Evolutionary conservation across 2,797 vertebrate genomes (phyloP).

Genomic region (Gouania willdenowi): DNA sequence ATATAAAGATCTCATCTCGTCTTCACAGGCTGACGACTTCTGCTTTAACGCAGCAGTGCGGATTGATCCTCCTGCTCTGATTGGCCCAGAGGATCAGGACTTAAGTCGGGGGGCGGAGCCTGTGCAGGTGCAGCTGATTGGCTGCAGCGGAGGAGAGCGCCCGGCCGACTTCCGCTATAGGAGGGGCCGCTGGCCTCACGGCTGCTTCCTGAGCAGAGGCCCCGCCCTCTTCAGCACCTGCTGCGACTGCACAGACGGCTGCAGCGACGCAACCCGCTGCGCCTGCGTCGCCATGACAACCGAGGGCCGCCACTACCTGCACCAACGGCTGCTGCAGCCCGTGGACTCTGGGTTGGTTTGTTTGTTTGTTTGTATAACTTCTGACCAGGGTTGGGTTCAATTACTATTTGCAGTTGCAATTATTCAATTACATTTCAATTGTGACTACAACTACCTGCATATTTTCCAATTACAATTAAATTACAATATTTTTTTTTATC

Average conservation of each 20-base stretch:
- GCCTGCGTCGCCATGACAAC: conserved; percentile 76
- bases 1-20: neutral
- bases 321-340: conserved; percentile 77
- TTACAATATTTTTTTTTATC: too few species aligned
- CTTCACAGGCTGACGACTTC: conserved; percentile 80
- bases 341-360: conserved; percentile 81
- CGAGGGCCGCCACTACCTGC: conserved; percentile 64
- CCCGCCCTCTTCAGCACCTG: conserved; percentile 71
- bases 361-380: too few species aligned
- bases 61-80: conserved; percentile 46
- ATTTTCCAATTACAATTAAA: too few species aligned
- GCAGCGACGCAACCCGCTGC: conserved; percentile 75
- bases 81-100: conserved; percentile 70
- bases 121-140: conserved; percentile 81
- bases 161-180: conserved; percentile 86
- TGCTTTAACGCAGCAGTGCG: conserved; percentile 82
- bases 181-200: conserved; percentile 84
- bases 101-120: conserved; percentile 84
- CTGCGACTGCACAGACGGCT: conserved; percentile 87
- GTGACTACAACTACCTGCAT: too few species aligned
- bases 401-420: too few species aligned
- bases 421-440: too few species aligned
- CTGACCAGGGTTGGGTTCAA: too few species aligned
- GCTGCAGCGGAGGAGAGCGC: conserved; percentile 55
- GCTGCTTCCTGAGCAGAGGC: conserved; percentile 80